Conservation (phyloP, 2,888 invertebrate genomes). For the Pseudeuparius sepicola region DNA sequence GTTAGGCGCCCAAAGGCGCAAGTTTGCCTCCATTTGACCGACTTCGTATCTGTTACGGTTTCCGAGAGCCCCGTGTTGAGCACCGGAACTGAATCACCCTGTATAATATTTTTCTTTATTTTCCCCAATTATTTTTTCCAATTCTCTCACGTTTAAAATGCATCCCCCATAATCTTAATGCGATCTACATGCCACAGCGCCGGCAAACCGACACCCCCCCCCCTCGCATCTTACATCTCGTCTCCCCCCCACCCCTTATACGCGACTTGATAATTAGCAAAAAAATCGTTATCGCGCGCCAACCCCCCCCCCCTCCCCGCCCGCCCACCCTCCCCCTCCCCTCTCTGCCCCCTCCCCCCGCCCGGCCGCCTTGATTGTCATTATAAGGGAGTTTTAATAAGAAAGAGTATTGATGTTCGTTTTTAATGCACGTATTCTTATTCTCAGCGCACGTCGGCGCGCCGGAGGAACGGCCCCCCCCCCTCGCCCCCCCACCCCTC, state of each 20-base stretch:
- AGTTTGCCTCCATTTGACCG: too few relatives aligned
- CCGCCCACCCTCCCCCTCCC: conserved; percentile 15
- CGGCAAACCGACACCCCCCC: conserved; percentile 14
- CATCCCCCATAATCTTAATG: too few relatives aligned
- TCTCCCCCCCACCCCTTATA: conserved; percentile 32
- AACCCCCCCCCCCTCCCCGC: conserved; percentile 27
- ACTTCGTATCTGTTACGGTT: too few relatives aligned
- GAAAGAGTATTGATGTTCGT: conserved; percentile 42
- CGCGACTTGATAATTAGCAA: conserved; percentile 43
- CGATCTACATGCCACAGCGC: too few relatives aligned
- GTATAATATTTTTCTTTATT: conserved; percentile 17
- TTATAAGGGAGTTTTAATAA: conserved; percentile 41
- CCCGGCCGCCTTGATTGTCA: conserved; percentile 33
- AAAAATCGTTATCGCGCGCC: conserved; percentile 43
- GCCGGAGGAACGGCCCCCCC: conserved; percentile 24
- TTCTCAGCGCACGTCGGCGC: conserved; percentile 35
- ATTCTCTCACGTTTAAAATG: conserved; percentile 20
- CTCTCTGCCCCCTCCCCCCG: conserved; percentile 21
- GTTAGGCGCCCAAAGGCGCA: too few relatives aligned
- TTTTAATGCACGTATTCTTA: conserved; percentile 40
- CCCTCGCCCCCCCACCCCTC: conserved; percentile 14
- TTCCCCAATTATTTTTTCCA: conserved; percentile 14
- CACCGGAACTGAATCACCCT: too few relatives aligned
- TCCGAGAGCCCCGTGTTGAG: too few relatives aligned
- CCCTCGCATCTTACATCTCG: conserved; percentile 1